Evolutionary conservation across 2,113 vertebrate species (phyloP).

Genomic region (Myrmecobius fasciatus): DNA sequence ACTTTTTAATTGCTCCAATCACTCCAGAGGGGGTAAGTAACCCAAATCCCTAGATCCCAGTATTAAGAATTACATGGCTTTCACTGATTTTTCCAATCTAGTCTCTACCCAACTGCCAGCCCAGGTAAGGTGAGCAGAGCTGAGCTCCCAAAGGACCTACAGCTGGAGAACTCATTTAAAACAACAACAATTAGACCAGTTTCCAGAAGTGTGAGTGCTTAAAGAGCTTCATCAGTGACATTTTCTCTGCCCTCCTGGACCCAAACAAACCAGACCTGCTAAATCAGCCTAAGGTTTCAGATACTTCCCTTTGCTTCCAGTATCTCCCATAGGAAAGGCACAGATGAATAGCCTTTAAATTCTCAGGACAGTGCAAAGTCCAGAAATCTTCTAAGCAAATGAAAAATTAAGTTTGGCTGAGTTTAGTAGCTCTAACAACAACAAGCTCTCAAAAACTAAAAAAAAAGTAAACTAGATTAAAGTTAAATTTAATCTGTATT

Average conservation of each 20-base stretch:
- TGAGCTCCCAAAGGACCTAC: background rate
- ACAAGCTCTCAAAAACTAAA: background rate
- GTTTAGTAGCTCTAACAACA: background rate
- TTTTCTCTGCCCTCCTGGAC: background rate
- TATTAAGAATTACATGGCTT: background rate
- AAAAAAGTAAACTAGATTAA: no score
- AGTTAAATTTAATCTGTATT: background rate
- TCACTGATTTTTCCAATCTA: conserved; percentile 25
- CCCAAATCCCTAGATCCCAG: conserved; percentile 2
- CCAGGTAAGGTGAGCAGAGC: background rate
- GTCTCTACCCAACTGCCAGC: conserved; percentile 30
- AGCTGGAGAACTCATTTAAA: background rate
- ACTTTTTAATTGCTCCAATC: conserved; percentile 64
- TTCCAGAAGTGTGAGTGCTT: background rate
- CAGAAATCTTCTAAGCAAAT: conserved; percentile 19
- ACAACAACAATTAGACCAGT: background rate
- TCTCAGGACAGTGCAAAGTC: background rate
- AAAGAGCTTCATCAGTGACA: background rate
- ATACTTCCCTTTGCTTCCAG: background rate
- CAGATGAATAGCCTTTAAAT: background rate
- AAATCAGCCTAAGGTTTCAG: conserved; percentile 19
- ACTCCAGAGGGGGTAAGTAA: conserved; percentile 50
- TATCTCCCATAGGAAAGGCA: conserved; percentile 12
- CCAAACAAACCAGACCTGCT: background rate
- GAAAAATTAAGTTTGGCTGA: background rate